Evolutionary conservation across 2,113 vertebrate species (phyloP), one percentile per base, ranked within the genome.

Genomic region (Toxotes chatareus): DNA sequence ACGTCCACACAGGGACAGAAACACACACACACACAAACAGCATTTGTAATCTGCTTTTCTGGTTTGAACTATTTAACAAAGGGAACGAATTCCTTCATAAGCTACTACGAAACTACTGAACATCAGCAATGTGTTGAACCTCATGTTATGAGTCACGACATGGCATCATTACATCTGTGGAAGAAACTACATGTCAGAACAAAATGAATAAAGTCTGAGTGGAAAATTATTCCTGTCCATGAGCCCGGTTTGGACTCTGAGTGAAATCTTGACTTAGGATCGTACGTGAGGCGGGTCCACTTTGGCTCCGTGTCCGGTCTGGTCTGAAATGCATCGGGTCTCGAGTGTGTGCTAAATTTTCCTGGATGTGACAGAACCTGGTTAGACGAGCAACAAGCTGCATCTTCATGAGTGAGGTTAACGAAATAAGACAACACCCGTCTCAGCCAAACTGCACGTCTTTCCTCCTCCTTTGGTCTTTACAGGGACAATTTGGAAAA

Each of bases 161-260:
- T 17, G 46, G 1, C 14, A 27, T 27, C 46, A 44, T 44, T 2
- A 60, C 57, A 32, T 78, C 76, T 80, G 16, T 36, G 76, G 59
- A 40, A 69, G 57, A 56, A 83, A 44, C 17, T 66, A 12, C 12
- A 59, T 56, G 51, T 78, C 3, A 23, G 49, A 31, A 6, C 31
- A 32, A 34, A 40, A 63, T 83, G n/a, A 87, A 81, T 87, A 90
- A 87, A 87, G 46, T 51, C 38, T 44, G 42, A 80, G 11, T 69
- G 34, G 17, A 61, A 68, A 55, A 51, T 42, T 5, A 23, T 57
- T 14, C 53, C 27, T 11, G n/a, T 49, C 4, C 0, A 9, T 38
- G 0, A 0, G 14, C 69, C 17, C 14, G 14, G 23, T 19, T 32
- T 19, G 21, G 5, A 46, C n/a, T 17, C 7, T 7, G 23, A 21